Evolutionary conservation across 2,888 invertebrate species (phyloP).

Genomic region (Trachelus tabidus): DNA sequence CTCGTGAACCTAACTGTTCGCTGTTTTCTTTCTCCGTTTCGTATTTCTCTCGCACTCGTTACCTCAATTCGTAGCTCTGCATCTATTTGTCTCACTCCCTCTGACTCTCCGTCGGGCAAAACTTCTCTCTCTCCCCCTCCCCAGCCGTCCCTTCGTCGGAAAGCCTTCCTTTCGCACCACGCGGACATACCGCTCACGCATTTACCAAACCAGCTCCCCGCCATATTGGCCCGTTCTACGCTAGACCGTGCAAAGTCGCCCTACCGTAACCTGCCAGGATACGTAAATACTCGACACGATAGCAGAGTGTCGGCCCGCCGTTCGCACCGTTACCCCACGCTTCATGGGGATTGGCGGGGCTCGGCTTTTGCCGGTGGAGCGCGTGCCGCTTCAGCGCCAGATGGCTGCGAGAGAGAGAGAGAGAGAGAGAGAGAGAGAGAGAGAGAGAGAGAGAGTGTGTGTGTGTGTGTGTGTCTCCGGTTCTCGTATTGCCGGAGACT

Average conservation of each 20-base stretch:
- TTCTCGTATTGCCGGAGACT: too few species aligned
- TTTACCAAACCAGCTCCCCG: neutral
- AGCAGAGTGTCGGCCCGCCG: neutral
- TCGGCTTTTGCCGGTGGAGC: constrained; percentile 26
- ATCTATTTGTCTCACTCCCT: constrained; percentile 17
- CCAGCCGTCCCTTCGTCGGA: neutral
- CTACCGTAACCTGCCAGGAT: neutral
- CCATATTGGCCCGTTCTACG: neutral
- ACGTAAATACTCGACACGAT: neutral
- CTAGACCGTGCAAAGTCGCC: neutral
- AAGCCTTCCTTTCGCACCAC: constrained; percentile 8
- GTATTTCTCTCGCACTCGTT: neutral
- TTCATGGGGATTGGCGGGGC: constrained; percentile 15
- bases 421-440: constrained; percentile 4
- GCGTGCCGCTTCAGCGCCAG: constrained; percentile 37
- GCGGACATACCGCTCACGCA: neutral
- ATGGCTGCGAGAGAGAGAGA: constrained; percentile 23
- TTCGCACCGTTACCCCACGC: constrained; percentile 22
- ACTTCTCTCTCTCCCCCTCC: neutral
- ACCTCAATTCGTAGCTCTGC: constrained; percentile 18
- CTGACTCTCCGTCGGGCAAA: constrained; percentile 13
- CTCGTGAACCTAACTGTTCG: constrained; percentile 46
- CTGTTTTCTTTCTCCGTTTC: constrained; percentile 25
- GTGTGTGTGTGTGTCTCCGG: neutral
- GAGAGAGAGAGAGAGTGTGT: constrained; percentile 1